Base-by-base conservation (phyloP, 2,113 vertebrate species). In the Aythya baeri region DNA sequence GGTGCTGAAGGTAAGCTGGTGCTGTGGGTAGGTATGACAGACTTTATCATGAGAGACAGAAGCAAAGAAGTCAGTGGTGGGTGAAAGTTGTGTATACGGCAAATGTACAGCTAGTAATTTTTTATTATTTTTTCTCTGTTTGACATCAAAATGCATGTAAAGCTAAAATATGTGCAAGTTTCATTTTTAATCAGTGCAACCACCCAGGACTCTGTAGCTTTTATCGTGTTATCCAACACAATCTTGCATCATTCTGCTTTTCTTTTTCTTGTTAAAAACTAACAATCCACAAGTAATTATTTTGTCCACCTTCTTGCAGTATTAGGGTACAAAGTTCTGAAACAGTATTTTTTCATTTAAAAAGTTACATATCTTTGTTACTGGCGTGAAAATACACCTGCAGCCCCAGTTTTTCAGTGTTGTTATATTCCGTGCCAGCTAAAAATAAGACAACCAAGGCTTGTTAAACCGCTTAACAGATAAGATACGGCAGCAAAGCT, bases 401-500 rank as follows among this genome's bases (percentile, higher is more conserved):
- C 49, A 92, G 41, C 70, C 44, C 49, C 38, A n/a, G 9, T 59
- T 66, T 62, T 82, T 46, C 62, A 32, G 22, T 76, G 61, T 59
- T 77, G 3, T 46, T 96, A 66, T 84, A 93, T 62, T 76, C 62
- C 62, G 54, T 36, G 50, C 54, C 73, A 91, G 74, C 93, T 96
- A 96, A 96, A 97, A 96, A 97, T 97, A 97, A 92, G 92, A 68
- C 66, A 92, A 75, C 86, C 96, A 92, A 91, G 71, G 74, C 93
- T 94, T 76, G 70, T 86, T 97, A 97, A 97, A 95, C 93, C 16
- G 15, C 96, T 97, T 97, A 97, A 76, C 94, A 96, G 96, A 91
- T 93, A 91, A 96, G 86, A 83, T 92, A 68, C 2, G 91, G 41
- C 86, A 79, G 58, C 88, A 76, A 86, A 88, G 83, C 86, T 87